These are phyloP conservation scores for Apodemia hepburni DNA, from an alignment of 2,888 invertebrate species.

Conservation along the genomic window DNA sequence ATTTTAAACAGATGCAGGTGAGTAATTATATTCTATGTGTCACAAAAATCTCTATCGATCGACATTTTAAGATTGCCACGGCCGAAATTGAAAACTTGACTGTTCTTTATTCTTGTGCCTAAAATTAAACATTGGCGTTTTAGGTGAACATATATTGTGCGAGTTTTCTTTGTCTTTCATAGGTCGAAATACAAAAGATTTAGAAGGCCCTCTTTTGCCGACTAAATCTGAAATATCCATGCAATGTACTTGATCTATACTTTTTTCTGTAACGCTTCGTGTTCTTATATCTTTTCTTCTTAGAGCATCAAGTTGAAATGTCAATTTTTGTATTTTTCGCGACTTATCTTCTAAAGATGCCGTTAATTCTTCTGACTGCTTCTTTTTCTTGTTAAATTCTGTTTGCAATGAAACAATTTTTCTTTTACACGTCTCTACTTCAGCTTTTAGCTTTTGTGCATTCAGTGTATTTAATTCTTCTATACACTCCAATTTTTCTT, in stretches of 20 bases:
- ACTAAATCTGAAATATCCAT: constrained; percentile 69
- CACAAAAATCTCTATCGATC: constrained; percentile 7
- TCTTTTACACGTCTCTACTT: constrained; percentile 67
- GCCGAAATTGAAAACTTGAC: constrained; percentile 59
- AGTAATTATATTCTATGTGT: constrained; percentile 31
- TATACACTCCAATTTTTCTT: constrained; percentile 65
- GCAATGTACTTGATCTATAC: constrained; percentile 53
- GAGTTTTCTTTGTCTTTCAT: constrained; percentile 54
- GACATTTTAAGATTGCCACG: constrained; percentile 46
- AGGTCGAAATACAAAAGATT: constrained; percentile 63
- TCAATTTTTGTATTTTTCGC: constrained; percentile 68
- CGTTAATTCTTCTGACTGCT: constrained; percentile 65
- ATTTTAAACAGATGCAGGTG: constrained; percentile 94
- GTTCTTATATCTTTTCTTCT: constrained; percentile 61
- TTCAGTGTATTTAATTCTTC: constrained; percentile 69
- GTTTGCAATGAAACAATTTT: constrained; percentile 62
- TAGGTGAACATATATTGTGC: constrained; percentile 54
- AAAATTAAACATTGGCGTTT: constrained; percentile 69
- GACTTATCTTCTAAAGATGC: constrained; percentile 65
- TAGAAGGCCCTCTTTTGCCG: constrained; percentile 52
- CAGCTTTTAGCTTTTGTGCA: constrained; percentile 67
- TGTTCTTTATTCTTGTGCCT: constrained; percentile 46
- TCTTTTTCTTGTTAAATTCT: constrained; percentile 65
- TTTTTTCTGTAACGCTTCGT: constrained; percentile 44
- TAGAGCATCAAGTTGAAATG: constrained; percentile 64